These are phyloP conservation scores for Corythornis vintsioides DNA, from an alignment of 2,113 vertebrate species.

Conservation along the genomic window DNA sequence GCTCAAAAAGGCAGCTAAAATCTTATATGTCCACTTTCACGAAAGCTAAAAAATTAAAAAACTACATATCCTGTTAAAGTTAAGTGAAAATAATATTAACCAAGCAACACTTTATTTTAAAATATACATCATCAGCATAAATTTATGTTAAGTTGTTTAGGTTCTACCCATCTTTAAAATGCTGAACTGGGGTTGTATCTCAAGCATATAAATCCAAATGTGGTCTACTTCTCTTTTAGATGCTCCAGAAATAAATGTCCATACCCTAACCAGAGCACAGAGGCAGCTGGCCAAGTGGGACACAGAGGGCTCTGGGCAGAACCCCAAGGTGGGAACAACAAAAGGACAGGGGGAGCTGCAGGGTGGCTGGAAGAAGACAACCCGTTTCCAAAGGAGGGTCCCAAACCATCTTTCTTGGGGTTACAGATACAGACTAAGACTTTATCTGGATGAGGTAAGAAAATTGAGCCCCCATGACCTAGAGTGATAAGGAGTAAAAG, in stretches of 20 bases:
- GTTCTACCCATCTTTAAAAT: background rate
- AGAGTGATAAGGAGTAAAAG: background rate
- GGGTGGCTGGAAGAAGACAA: background rate
- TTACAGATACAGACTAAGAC: background rate
- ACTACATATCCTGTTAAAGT: background rate
- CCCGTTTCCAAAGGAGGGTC: background rate
- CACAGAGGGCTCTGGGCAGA: background rate
- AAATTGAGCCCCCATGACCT: background rate
- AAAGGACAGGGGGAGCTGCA: rapidly evolving
- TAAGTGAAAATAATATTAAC: background rate
- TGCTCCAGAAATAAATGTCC: background rate
- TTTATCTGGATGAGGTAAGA: background rate
- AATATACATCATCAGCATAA: background rate
- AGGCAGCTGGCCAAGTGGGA: background rate
- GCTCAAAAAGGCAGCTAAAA: background rate
- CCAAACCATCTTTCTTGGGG: background rate
- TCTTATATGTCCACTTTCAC: background rate
- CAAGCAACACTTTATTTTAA: background rate
- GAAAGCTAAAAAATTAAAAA: background rate
- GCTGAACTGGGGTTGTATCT: background rate
- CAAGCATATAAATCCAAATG: background rate
- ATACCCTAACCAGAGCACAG: rapidly evolving
- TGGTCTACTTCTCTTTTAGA: background rate
- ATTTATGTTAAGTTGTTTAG: background rate
- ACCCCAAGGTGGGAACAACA: background rate